Evolutionary conservation across 30 jellyfish, hydroid and myxozoan genomes (phyloP).

Genomic region (Aurelia sp.): DNA sequence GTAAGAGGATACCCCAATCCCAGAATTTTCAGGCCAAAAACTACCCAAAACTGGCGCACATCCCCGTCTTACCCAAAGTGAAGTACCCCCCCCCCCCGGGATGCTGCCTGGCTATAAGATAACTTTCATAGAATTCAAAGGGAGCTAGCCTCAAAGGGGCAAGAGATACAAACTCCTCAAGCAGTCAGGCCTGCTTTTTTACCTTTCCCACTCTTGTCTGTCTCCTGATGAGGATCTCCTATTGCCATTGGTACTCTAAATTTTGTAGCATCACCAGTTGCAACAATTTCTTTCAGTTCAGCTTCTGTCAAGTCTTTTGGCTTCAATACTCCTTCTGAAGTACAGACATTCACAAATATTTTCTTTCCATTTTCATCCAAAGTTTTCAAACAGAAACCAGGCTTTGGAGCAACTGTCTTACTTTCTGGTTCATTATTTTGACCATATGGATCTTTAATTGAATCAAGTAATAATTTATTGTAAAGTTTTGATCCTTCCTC

Average conservation of each 20-base stretch:
- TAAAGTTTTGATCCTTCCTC: slow-evolving; percentile 80
- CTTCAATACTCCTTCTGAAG: slow-evolving; percentile 82
- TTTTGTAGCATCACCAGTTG: slow-evolving; percentile 90
- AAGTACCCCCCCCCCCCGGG: too few relatives aligned
- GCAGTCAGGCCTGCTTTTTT: neutral
- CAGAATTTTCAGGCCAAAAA: too few relatives aligned
- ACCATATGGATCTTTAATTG: slow-evolving; percentile 20
- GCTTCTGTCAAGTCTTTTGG: slow-evolving; percentile 88
- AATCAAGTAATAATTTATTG: slow-evolving; percentile 72
- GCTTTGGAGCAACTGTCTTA: slow-evolving; percentile 78
- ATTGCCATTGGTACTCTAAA: slow-evolving; percentile 96
- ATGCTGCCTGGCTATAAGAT: too few relatives aligned
- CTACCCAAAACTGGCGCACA: too few relatives aligned
- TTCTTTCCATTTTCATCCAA: slow-evolving; percentile 59
- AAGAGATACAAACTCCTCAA: neutral
- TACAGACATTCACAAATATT: slow-evolving; percentile 87
- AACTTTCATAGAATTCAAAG: too few relatives aligned
- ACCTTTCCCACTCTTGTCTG: slow-evolving; percentile 87
- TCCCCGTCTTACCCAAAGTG: too few relatives aligned
- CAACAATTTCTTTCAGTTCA: slow-evolving; percentile 74
- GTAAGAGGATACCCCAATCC: too few relatives aligned
- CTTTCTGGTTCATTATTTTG: slow-evolving; percentile 66
- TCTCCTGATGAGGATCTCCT: slow-evolving; percentile 91
- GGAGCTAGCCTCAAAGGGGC: too few relatives aligned
- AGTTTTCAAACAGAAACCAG: slow-evolving; percentile 95